phyloP scores from a whole-genome alignment of 1,140 invertebrate species.

The Rhagoletis zephyria region DNA sequence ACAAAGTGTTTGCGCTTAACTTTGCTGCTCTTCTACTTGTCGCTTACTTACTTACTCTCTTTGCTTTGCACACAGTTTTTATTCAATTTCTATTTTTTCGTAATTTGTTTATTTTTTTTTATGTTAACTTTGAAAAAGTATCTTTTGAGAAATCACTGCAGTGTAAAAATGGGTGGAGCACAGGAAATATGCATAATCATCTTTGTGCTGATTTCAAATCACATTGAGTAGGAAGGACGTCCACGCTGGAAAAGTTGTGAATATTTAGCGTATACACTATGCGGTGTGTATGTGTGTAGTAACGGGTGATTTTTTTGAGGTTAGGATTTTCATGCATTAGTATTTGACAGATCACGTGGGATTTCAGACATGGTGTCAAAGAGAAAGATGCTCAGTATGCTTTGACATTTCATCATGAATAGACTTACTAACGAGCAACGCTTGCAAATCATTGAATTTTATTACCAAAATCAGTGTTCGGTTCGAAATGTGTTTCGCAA shows the following conservation, averaged over 20 bases:
- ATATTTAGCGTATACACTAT: not conserved
- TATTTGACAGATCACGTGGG: no score
- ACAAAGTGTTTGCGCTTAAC: constrained; percentile 24
- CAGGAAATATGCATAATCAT: constrained; percentile 58
- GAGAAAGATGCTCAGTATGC: no score
- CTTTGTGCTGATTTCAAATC: constrained; percentile 56
- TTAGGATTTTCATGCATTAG: no score
- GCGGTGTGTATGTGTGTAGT: not conserved
- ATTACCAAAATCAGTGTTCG: no score
- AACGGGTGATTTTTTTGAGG: no score
- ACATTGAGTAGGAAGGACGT: constrained; percentile 24
- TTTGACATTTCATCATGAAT: no score
- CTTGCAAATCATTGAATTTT: no score
- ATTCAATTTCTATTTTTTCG: not conserved
- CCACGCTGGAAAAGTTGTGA: not conserved
- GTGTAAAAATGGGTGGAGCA: constrained; percentile 53
- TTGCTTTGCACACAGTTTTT: constrained; percentile 40
- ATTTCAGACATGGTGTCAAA: no score
- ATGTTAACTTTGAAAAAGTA: constrained; percentile 38
- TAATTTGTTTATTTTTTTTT: not conserved
- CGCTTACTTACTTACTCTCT: not conserved
- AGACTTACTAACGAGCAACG: no score
- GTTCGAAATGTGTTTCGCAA: no score
- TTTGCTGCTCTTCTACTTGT: not conserved
- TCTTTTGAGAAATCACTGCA: constrained; percentile 56